Base-by-base conservation (phyloP, 1,140 invertebrate genomes). In the Pectinophora gossypiella region DNA sequence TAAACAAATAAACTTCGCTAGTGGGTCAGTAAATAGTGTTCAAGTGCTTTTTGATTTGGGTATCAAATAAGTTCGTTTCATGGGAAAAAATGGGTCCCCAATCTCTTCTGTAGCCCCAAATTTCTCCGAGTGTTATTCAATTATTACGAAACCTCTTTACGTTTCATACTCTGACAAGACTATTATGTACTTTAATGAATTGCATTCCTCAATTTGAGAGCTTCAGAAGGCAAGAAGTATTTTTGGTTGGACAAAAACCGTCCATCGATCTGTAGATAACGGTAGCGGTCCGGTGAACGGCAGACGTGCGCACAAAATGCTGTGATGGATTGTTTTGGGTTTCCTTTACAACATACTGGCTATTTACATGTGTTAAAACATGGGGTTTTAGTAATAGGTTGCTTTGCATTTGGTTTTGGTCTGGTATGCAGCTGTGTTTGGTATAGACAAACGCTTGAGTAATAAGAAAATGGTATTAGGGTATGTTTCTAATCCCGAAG, bases 311-410 rank as follows among this genome's bases (percentile, higher is more conserved):
- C 20, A 56, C 54, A 56, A 5, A 27, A 27, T 7, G 21, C 19
- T n/a, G 36, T 61, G 65, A 72, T 64, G 62, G 62, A 72, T 72
- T 57, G 61, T 56, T 58, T 48, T 54, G 54, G 46, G 38, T 48
- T 44, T 53, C 35, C 15, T 7, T 2, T 15, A 32, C 27, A 32
- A 32, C 27, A 9, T n/a, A 32, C 27, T n/a, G n/a, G 9, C 27
- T 32, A 32, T 32, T 32, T 32, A 32, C 27, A 32, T 32, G 27
- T 32, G 27, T 32, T 12, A 23, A 32, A 32, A 32, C 27, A 32
- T 32, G 9, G 27, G 9, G 9, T 32, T 32, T 32, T 32, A n/a
- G 27, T 32, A 32, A 32, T 32, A 12, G 27, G 27, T 32, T 32
- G 27, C 9, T 32, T 32, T 12, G n/a, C 27, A 32, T 32, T 32